Percentiles rank a stretch among this genome's conserved stretches.
These are phyloP conservation scores for Pseudomyrmex concolor DNA, from an alignment of 1,140 invertebrate species.

Conservation along the genomic window DNA sequence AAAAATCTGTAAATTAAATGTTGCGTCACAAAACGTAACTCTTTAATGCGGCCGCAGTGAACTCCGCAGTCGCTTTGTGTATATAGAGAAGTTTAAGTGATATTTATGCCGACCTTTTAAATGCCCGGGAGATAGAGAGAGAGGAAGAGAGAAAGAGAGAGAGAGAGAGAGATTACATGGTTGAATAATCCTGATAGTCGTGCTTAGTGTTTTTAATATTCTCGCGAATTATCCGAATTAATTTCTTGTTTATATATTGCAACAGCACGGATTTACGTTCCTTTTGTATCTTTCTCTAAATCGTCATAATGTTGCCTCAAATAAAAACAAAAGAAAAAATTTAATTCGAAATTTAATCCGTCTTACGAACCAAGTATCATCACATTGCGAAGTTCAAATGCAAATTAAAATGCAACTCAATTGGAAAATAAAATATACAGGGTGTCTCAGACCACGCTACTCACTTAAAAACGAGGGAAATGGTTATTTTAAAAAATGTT, in stretches of 20 bases:
- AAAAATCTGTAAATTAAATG: conserved; percentile 15
- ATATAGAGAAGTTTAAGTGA: background rate
- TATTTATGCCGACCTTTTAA: conserved; percentile 3
- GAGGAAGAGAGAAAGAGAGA: too few species aligned
- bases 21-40: conserved; percentile 24
- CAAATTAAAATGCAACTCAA: background rate
- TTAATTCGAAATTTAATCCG: background rate
- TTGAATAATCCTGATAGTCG: background rate
- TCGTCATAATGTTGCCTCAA: background rate
- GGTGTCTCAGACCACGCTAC: too few species aligned
- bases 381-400: background rate
- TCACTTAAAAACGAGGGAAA: too few species aligned
- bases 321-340: background rate
- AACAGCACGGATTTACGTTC: background rate
- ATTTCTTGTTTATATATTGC: background rate
- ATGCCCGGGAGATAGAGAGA: too few species aligned
- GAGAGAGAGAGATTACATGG: background rate
- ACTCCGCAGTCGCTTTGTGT: background rate
- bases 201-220: background rate
- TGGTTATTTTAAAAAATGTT: too few species aligned
- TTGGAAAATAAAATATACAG: background rate
- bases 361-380: background rate
- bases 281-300: background rate
- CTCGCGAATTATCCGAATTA: background rate
- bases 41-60: background rate